Evolutionary conservation across 2,113 vertebrate genomes (phyloP), one percentile per base, ranked within the genome.

Genomic region (Nansenia antarctica): DNA sequence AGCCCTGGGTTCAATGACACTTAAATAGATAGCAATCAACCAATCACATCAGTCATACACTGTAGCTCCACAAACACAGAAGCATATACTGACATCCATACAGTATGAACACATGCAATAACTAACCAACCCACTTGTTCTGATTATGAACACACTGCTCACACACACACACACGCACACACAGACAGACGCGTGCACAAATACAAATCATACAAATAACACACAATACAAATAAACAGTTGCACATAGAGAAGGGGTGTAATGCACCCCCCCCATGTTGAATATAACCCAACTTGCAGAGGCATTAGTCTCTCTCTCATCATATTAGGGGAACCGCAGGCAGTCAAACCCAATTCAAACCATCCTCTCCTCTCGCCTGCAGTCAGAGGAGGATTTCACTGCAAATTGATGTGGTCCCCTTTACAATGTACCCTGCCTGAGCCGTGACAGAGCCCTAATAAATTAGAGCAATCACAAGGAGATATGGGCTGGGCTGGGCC

Each of bases 391-490:
- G 81, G 83, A 85, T 88, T 84, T 89, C 75, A 73, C 69, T 72
- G 76, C 81, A 87, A 87, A 88, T 88, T 83, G 85, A 87, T 87
- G 81, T 47, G 61, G 59, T 72, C 67, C 77, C 59, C 76, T 86
- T 85, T 78, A 79, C 81, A 81, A 71, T 66, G 78, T 78, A 68
- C 26, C 75, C 80, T 67, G 65, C 60, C 72, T 74, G 77, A 83
- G 77, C 60, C 63, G 74, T 85, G 83, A 86, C 69, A 76, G 76
- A 86, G 80, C 83, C 57, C 57, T 47, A 65, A 85, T 88, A 91
- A 82, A 87, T 88, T 86, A 86, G 74, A 72, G 77, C 85, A 84
- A 87, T 85, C 82, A 87, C 74, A 80, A 63, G 45, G 15, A 86
- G 77, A 76, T 80, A 70, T 69, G 76, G 57, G 62, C 53, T 60